Percentiles rank a stretch among this genome's conserved stretches.
phyloP scores from a whole-genome alignment of 2,888 invertebrate genomes.

The Cetonia aurata region DNA sequence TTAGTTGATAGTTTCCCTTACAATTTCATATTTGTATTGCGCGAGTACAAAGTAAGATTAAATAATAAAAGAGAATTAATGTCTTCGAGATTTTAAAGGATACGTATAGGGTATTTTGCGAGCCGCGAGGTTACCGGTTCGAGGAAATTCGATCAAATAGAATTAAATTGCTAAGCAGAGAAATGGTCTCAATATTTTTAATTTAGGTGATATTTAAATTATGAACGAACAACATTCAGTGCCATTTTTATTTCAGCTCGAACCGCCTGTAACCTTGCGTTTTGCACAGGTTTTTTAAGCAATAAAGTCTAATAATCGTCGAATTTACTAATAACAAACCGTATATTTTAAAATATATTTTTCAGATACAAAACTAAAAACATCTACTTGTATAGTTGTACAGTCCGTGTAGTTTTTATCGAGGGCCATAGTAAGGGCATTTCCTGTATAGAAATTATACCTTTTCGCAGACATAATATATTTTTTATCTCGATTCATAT shows the following conservation, averaged over 20 bases:
- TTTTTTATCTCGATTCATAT: constrained; percentile 33
- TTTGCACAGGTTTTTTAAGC: constrained; percentile 35
- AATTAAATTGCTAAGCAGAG: not conserved
- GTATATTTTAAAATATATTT: constrained; percentile 24
- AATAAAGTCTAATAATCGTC: constrained; percentile 34
- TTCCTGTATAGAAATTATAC: constrained; percentile 23
- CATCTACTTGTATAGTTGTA: constrained; percentile 35
- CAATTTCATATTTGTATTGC: constrained; percentile 40
- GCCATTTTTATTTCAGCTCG: constrained; percentile 34
- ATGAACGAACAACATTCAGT: constrained; percentile 35
- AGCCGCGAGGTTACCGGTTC: not conserved
- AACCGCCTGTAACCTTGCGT: constrained; percentile 42
- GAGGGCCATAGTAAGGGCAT: constrained; percentile 38
- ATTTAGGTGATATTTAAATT: not conserved
- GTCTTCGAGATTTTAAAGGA: constrained; percentile 40
- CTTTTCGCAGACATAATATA: constrained; percentile 17
- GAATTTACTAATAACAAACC: constrained; percentile 42
- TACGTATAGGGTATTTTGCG: not conserved
- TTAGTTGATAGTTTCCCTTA: not conserved
- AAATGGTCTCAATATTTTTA: constrained; percentile 35
- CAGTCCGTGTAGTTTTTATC: constrained; percentile 27
- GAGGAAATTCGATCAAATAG: not conserved
- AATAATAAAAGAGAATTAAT: constrained; percentile 24
- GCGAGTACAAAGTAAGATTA: constrained; percentile 45
- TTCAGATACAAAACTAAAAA: constrained; percentile 6